phyloP scores from a whole-genome alignment of 2,797 vertebrate genomes.

The Acanthurus tractus region DNA sequence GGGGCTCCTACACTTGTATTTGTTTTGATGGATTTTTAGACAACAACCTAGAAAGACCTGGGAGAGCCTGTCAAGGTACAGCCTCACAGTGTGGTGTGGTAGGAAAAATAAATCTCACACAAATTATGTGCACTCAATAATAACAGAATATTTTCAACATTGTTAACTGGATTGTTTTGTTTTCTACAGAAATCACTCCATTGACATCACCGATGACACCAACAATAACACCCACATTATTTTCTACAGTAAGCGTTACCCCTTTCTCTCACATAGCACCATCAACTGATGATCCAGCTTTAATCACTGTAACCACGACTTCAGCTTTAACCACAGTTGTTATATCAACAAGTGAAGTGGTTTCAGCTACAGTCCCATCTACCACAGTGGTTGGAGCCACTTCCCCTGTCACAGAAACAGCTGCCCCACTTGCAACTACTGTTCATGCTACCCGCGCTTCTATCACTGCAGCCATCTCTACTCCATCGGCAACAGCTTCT shows the following conservation, averaged over 20 bases:
- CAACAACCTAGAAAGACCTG: slow-evolving; percentile 73
- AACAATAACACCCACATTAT: background rate
- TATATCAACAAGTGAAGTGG: background rate
- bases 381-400: background rate
- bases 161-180: slow-evolving; percentile 40
- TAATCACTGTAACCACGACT: background rate
- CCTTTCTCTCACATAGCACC: slow-evolving; percentile 14
- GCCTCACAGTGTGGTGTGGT: background rate
- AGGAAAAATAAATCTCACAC: background rate
- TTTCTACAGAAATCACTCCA: slow-evolving; percentile 31
- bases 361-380: background rate
- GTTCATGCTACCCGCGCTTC: background rate
- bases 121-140: background rate
- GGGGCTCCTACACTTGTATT: slow-evolving; percentile 85
- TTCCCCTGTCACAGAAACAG: background rate
- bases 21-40: slow-evolving; percentile 80
- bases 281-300: background rate
- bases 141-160: slow-evolving; percentile 1
- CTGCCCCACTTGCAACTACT: background rate
- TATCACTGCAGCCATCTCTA: background rate
- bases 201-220: slow-evolving; percentile 5
- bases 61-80: slow-evolving; percentile 88
- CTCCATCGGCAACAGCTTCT: background rate
- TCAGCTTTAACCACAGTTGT: background rate
- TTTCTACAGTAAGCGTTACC: slow-evolving; percentile 5